Base-by-base conservation (phyloP, 2,888 invertebrate species). In the Drosophila testacea region DNA sequence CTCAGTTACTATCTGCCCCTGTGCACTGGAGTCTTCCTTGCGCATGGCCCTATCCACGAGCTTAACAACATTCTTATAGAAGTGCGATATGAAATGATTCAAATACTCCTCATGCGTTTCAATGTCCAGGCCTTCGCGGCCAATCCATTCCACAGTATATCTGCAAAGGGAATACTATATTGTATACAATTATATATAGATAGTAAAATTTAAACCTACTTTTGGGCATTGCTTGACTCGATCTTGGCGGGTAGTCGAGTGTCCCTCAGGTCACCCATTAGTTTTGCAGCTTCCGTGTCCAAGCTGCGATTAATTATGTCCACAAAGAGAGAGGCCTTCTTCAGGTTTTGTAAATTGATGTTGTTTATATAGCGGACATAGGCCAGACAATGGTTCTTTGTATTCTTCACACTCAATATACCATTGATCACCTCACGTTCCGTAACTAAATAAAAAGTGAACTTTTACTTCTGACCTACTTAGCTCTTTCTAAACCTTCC, bases 381-480 rank as follows among this genome's bases (percentile, higher is more conserved):
- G 0, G 98, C 98, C 46, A 99, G 93, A 86, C 98, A 98, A 92
- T 99, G 98, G 89, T 98, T 98, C 91, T 97, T 97, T 0, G 98
- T 98, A 90, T 98, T 98, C 90, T 96, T 97, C 0, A 98, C 98
- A 89, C 96, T 97, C 16, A 99, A 93, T 5, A 99, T 94, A 0
- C 99, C 99, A 89, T 98, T 98, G 81, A 98, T 98, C 0, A 99
- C 98, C 93, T 99, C 99, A 47, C 99, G 94, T 93, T 99, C 99
- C 1, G 99, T 99, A 28, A 99, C 99, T 98, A 92, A 47, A 42
- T 6, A 6, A 1, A 34, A 36, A 10, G 34, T 34, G 13, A 27
- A 44, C 13, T 36, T 22, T 28, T 6, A 28, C 1, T 22, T 22
- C 22, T 22, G 22, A 22, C 22, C 22, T 22, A 22, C 22, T 22